Base-by-base conservation (phyloP, 2,888 invertebrate genomes). In the Choreutis nemorana region DNA sequence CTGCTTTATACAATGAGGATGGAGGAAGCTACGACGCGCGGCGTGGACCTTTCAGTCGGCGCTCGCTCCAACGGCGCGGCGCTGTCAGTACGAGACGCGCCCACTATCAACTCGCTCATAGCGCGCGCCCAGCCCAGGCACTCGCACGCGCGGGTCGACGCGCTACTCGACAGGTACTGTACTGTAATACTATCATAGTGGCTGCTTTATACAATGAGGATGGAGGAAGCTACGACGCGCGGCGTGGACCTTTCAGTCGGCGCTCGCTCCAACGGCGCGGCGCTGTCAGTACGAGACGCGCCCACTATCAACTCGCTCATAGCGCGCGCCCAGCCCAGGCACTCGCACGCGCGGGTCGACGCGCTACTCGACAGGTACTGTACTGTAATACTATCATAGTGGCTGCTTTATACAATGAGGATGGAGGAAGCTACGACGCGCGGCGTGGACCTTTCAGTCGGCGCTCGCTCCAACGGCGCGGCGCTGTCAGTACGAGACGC, bases 91-190 rank as follows among this genome's bases (percentile, higher is more conserved):
- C 66, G 85, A 23, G 85, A 85, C 59, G 82, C 85, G 30, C 83
- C 83, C 48, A 84, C 85, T 49, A 85, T 85, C 47, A 84, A 85
- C 67, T 83, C 83, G 42, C 62, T 84, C 30, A 81, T 77, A 13
- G 64, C 55, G 3, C 49, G 59, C 29, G 55, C 55, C 29, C 71
- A 1, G 52, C 60, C 6, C 75, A 77, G 13, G 37, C 75, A 5
- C 77, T 65, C 37, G 60, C 63, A 32, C 75, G 72, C 34, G 35
- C 73, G 35, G 70, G 57, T 10, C 55, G 65, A 0, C 50, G 51
- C 20, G 58, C 73, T 63, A 73, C 73, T 73, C 45, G 44, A 33
- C 23, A 23, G 25, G 16, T 10, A 73, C n/a, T n/a, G n/a, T n/a
- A n/a, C n/a, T n/a, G n/a, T n/a, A n/a, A n/a, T n/a, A n/a, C n/a